Percentiles rank a stretch among this genome's conserved stretches.
phyloP scores from a whole-genome alignment of 2,113 vertebrate species.

The Scartelaos histophorus region DNA sequence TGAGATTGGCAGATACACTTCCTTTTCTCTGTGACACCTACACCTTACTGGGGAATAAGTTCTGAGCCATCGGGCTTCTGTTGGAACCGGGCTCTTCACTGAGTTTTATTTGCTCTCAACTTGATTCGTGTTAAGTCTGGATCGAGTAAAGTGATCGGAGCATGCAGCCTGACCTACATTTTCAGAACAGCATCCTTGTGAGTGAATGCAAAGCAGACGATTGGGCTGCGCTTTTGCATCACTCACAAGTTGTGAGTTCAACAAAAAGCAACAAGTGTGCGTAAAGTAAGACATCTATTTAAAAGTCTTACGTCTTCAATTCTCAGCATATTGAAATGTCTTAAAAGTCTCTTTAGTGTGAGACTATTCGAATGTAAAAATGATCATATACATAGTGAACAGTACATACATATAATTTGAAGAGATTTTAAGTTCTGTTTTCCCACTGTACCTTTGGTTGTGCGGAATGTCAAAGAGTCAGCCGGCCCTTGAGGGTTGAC shows the following conservation, averaged over 20 bases:
- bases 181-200: too few species aligned
- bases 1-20: too few species aligned
- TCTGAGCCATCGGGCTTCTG: too few species aligned
- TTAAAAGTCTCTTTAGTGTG: background rate
- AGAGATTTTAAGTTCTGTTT: background rate
- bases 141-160: too few species aligned
- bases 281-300: background rate
- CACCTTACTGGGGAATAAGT: too few species aligned
- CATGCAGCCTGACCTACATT: too few species aligned
- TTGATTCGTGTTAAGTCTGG: too few species aligned
- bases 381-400: background rate
- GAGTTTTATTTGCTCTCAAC: too few species aligned
- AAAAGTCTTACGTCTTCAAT: background rate
- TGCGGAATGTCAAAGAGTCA: background rate
- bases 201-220: conserved; percentile 2
- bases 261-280: background rate
- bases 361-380: background rate
- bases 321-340: background rate
- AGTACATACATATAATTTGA: background rate
- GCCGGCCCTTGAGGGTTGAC: background rate
- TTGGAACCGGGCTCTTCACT: too few species aligned
- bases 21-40: too few species aligned
- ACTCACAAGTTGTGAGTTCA: background rate
- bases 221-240: background rate
- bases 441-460: background rate